Evolutionary conservation across 2,113 vertebrate species (phyloP), one percentile per base, ranked within the genome.

Genomic region (Platichthys flesus): DNA sequence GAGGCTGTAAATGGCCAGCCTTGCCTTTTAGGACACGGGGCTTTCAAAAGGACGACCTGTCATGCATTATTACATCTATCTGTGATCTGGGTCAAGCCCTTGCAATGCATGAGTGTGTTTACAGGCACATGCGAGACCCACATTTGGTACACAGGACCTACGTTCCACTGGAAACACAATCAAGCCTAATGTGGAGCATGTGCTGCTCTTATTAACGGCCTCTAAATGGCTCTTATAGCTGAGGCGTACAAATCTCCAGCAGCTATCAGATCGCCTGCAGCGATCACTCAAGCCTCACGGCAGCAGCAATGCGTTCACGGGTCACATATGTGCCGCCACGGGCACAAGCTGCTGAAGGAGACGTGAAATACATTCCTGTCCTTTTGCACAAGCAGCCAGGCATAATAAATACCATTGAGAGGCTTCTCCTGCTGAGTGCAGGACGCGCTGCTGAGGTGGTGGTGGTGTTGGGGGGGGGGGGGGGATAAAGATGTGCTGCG

Each of bases 11-110:
- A 85, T 76, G 84, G 85, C 56, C 88, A 75, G 71, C 67, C 69
- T 24, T 70, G 89, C 80, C 84, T 91, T 86, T 90, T 65, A 88
- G 88, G 89, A 90, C 84, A 71, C 55, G 20, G 61, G 81, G 86
- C 88, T 89, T 90, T 91, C 84, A 91, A 92, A 92, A 92, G 92
- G 91, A 92, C 89, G 89, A 89, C 85, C 88, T 92, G 92, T 91
- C 92, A 91, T 76, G 71, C 79, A 42, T 89, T 88, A 89, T 93
- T 81, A 91, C 67, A 75, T 93, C 90, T 90, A 56, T 86, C 80
- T 88, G 88, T 88, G 89, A 93, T 93, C 87, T 94, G 85, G 93
- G 93, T 93, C 93, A 91, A 81, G 82, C 81, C 89, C 87, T 75
- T 73, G 79, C 83, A 81, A 88, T 88, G 87, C 89, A 83, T 87